phyloP scores from a whole-genome alignment of 2,797 vertebrate genomes.

The Aplochiton taeniatus region DNA sequence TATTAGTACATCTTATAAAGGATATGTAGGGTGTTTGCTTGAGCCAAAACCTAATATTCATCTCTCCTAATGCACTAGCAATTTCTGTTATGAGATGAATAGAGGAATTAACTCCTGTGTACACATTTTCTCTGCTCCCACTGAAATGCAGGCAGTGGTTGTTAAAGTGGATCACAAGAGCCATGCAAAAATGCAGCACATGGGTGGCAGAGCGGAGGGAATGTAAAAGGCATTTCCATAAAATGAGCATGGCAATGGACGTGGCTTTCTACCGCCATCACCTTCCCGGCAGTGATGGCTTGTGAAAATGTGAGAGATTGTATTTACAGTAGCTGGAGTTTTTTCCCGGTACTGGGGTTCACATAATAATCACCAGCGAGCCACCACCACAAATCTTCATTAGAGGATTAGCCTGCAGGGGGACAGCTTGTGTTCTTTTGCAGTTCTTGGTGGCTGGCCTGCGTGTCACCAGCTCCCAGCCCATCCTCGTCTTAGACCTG shows the following conservation, averaged over 20 bases:
- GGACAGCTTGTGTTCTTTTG: conserved; percentile 69
- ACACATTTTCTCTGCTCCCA: conserved; percentile 22
- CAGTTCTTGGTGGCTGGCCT: conserved; percentile 46
- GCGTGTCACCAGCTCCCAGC: conserved; percentile 34
- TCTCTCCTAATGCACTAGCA: conserved; percentile 14
- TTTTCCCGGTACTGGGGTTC: conserved; percentile 51
- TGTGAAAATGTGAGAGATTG: conserved; percentile 61
- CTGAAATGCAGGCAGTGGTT: conserved; percentile 38
- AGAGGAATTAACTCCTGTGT: conserved; percentile 18
- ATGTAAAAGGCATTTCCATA: conserved; percentile 63
- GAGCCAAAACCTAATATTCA: conserved; percentile 5
- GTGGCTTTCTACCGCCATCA: background rate
- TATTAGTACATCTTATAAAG: background rate
- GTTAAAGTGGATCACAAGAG: conserved; percentile 45
- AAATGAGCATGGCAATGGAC: conserved; percentile 58
- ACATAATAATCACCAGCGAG: conserved; percentile 73
- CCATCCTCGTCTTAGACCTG: conserved; percentile 43
- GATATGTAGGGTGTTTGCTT: background rate
- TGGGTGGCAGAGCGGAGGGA: conserved; percentile 36
- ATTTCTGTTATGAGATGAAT: conserved; percentile 15
- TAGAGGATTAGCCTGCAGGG: conserved; percentile 71
- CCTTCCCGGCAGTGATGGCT: conserved; percentile 50
- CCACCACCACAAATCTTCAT: conserved; percentile 77
- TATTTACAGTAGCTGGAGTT: conserved; percentile 63
- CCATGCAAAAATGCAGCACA: conserved; percentile 52